These are phyloP conservation scores for Rutilus rutilus DNA, from an alignment of 2,113 vertebrate genomes.

Conservation along the genomic window DNA sequence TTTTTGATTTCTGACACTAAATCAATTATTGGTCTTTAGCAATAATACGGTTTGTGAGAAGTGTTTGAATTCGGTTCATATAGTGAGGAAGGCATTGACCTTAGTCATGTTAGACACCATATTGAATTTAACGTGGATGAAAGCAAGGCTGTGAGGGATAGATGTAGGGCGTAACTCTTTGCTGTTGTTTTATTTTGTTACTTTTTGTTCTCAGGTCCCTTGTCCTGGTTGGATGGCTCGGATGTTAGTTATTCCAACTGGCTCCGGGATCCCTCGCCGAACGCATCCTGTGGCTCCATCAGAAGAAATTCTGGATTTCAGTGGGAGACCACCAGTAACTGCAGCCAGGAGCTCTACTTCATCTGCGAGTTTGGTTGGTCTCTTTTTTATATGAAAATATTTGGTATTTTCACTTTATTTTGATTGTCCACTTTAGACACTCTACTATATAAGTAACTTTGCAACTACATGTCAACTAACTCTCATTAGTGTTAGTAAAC, in stretches of 20 bases:
- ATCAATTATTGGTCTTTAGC: background rate
- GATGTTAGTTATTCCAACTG: slow-evolving; percentile 86
- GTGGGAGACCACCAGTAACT: slow-evolving; percentile 84
- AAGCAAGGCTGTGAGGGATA: no score
- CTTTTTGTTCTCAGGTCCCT: slow-evolving; percentile 67
- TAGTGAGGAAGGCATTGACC: background rate
- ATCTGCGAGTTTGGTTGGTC: slow-evolving; percentile 89
- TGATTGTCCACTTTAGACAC: no score
- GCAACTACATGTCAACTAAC: no score
- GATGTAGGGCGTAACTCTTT: no score
- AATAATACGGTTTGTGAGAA: background rate
- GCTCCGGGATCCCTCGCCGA: slow-evolving; percentile 64
- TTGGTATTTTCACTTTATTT: no score
- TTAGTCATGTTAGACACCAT: no score
- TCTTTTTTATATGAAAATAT: background rate
- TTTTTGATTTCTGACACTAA: background rate
- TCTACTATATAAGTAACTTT: no score
- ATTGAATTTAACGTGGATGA: no score
- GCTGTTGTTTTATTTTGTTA: background rate
- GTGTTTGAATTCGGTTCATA: background rate
- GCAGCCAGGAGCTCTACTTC: slow-evolving; percentile 84
- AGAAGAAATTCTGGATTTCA: slow-evolving; percentile 77
- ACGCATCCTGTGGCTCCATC: slow-evolving; percentile 79
- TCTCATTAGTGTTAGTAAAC: no score
- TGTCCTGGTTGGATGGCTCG: slow-evolving; percentile 88